Conservation (phyloP, 2,113 vertebrate genomes). For the Danionella cerebrum region DNA sequence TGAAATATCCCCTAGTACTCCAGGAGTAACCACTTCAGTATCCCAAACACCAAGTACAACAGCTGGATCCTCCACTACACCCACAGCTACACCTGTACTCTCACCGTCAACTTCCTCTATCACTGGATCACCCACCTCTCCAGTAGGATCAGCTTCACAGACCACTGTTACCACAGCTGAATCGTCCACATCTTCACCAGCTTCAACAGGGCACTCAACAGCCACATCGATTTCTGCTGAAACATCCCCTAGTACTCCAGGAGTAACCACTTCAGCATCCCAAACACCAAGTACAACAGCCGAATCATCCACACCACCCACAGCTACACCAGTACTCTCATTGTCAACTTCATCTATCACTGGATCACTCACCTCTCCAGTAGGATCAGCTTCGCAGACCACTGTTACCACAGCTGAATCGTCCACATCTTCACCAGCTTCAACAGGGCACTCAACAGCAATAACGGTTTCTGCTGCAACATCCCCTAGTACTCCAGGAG, state of each 20-base stretch:
- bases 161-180: not conserved
- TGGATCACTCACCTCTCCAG: not conserved
- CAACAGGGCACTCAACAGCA: not conserved
- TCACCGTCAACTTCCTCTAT: not conserved
- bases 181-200: not conserved
- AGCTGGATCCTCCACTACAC: not conserved
- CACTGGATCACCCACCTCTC: not conserved
- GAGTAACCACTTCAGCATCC: no score
- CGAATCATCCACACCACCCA: not conserved
- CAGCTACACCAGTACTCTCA: not conserved
- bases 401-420: not conserved
- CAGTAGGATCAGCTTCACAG: not conserved
- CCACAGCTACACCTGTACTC: not conserved
- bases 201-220: not conserved
- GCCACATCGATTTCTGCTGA: not conserved
- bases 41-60: no score
- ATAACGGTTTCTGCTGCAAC: not conserved
- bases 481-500: not conserved
- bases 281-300: not conserved
- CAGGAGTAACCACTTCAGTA: not conserved
- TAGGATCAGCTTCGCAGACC: not conserved
- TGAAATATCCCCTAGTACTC: not conserved
- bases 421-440: not conserved
- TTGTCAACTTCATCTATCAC: not conserved
- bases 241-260: not conserved